phyloP scores from a whole-genome alignment of 2,797 vertebrate genomes.

The Eulemur rubriventer region DNA sequence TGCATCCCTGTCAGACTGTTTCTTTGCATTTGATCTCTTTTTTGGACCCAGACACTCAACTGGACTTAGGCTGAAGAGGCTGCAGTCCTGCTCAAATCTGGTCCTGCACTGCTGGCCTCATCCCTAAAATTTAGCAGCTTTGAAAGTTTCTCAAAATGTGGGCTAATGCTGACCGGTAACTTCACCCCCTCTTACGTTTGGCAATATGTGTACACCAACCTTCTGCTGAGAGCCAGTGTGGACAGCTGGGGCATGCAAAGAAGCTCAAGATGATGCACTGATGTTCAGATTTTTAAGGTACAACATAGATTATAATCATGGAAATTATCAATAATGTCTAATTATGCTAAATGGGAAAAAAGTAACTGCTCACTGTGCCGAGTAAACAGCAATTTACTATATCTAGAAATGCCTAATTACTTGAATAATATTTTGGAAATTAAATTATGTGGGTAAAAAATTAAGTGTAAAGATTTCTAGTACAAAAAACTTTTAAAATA shows the following conservation, averaged over 20 bases:
- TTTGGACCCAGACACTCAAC: background rate
- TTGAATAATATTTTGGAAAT: slow-evolving; percentile 43
- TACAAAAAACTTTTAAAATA: slow-evolving; percentile 34
- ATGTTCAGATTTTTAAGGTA: background rate
- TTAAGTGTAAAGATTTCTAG: slow-evolving; percentile 35
- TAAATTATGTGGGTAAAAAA: slow-evolving; percentile 21
- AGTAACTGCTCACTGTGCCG: background rate
- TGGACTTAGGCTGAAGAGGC: background rate
- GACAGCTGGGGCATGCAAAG: background rate
- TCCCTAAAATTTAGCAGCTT: background rate
- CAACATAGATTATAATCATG: background rate
- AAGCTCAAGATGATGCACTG: background rate
- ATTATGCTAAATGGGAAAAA: background rate
- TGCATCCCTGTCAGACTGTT: background rate
- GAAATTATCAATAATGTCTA: slow-evolving; percentile 28
- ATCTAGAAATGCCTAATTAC: slow-evolving; percentile 45
- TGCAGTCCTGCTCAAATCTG: background rate
- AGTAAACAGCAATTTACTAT: background rate
- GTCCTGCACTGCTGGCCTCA: background rate
- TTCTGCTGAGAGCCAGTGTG: background rate
- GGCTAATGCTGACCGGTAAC: background rate
- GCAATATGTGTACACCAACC: background rate
- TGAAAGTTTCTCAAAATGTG: background rate
- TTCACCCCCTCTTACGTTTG: background rate
- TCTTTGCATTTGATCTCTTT: slow-evolving; percentile 4